A percentile compares a stretch with the other conserved stretches of the same genome.
Evolutionary conservation across 1,140 invertebrate species (phyloP).

Genomic region (Choristoneura fumiferana): DNA sequence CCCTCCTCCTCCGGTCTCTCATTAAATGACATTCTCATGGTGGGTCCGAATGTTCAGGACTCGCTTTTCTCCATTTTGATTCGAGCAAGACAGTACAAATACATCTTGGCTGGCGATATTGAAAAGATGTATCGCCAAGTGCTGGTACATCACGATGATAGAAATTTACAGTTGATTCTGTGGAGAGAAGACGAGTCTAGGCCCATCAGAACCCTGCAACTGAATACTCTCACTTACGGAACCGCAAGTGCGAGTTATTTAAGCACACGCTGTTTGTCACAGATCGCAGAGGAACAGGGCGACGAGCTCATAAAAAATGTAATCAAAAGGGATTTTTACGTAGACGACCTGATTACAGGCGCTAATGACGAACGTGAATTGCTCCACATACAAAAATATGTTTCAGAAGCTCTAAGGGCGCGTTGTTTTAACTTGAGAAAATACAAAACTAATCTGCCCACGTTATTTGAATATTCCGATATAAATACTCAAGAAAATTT

Average conservation of each 20-base stretch:
- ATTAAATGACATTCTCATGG: no score
- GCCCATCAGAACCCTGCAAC: conserved; percentile 30
- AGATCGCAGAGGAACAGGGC: conserved; percentile 39
- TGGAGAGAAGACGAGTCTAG: conserved; percentile 43
- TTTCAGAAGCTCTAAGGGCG: conserved; percentile 10
- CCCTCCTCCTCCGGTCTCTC: conserved; percentile 32
- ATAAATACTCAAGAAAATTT: no score
- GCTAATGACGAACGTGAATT: no score
- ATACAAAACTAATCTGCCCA: conserved; percentile 17
- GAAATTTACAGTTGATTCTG: conserved; percentile 52
- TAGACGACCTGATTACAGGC: conserved; percentile 71
- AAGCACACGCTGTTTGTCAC: conserved; percentile 43
- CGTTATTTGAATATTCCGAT: conserved; percentile 23
- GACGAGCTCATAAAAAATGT: conserved; percentile 34
- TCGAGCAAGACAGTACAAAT: conserved; percentile 49
- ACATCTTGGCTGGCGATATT: conserved; percentile 48
- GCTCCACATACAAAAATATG: conserved; percentile 22
- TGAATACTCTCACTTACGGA: conserved; percentile 46
- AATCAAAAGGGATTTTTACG: conserved; percentile 63
- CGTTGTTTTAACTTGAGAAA: no score
- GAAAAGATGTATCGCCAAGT: conserved; percentile 41
- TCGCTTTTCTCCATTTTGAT: conserved; percentile 47
- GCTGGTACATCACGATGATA: conserved; percentile 30
- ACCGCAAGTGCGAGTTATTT: conserved; percentile 51
- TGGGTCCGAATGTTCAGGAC: conserved; percentile 29